phyloP scores from a whole-genome alignment of 2,888 invertebrate species.

The Ecliptopera silaceata region DNA sequence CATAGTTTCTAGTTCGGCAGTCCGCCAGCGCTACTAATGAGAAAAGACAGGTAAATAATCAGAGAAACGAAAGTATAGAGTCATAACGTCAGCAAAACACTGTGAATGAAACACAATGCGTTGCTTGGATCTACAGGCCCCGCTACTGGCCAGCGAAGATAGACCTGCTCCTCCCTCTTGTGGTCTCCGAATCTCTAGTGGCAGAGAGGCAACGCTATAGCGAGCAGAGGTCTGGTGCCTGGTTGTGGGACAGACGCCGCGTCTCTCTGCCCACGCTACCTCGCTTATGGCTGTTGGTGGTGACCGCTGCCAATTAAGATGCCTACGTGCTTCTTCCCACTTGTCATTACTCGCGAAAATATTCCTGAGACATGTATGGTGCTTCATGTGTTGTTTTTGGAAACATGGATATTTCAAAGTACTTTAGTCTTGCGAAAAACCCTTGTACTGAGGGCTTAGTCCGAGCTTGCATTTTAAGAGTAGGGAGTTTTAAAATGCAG shows the following conservation, averaged over 20 bases:
- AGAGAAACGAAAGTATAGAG: constrained; percentile 58
- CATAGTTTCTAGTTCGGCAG: constrained; percentile 19
- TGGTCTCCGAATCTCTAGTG: neutral
- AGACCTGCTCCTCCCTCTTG: constrained; percentile 47
- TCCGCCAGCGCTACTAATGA: constrained; percentile 24
- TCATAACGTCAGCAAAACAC: constrained; percentile 64
- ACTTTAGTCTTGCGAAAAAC: neutral
- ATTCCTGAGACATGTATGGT: constrained; percentile 63
- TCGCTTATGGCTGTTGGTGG: constrained; percentile 74
- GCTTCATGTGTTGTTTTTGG: constrained; percentile 41
- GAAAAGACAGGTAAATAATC: constrained; percentile 36
- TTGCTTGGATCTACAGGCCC: constrained; percentile 55
- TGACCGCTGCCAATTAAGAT: constrained; percentile 78
- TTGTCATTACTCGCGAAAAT: constrained; percentile 76
- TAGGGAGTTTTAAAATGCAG: too few relatives aligned
- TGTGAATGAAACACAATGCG: constrained; percentile 76
- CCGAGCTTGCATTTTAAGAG: too few relatives aligned
- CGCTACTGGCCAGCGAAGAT: constrained; percentile 43
- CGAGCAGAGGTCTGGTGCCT: constrained; percentile 50
- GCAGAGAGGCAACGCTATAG: constrained; percentile 26
- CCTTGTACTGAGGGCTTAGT: too few relatives aligned
- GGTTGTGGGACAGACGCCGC: constrained; percentile 65
- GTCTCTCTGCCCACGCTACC: constrained; percentile 72
- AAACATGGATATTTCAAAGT: constrained; percentile 1
- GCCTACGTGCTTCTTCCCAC: constrained; percentile 78